Conservation (phyloP, 2,797 vertebrate genomes). For the Distichodus sexfasciatus region DNA sequence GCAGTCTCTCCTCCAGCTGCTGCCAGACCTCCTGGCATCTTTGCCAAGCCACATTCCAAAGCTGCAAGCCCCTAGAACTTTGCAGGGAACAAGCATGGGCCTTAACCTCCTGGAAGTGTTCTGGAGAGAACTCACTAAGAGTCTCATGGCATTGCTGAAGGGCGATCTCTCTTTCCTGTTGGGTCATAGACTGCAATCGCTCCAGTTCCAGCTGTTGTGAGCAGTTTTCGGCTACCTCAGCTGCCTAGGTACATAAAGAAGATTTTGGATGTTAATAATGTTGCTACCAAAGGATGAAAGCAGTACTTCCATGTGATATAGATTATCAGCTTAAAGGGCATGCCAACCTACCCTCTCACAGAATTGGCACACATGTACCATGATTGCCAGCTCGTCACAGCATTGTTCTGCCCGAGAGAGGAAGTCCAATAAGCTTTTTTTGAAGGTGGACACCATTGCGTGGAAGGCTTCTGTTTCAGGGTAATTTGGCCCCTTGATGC, state of each 20-base stretch:
- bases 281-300: no score
- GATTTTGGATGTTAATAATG: no score
- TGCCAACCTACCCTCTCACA: conserved; percentile 79
- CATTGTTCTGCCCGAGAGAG: conserved; percentile 79
- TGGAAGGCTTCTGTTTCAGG: conserved; percentile 76
- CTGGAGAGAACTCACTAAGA: conserved; percentile 73
- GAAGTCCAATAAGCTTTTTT: conserved; percentile 77
- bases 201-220: conserved; percentile 66
- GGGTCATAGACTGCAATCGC: conserved; percentile 39
- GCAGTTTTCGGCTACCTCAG: conserved; percentile 77
- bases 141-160: conserved; percentile 77
- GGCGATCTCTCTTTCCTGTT: conserved; percentile 44
- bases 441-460: conserved; percentile 70
- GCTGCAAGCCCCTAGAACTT: conserved; percentile 68
- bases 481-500: conserved; percentile 59
- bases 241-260: conserved; percentile 66
- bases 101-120: conserved; percentile 82
- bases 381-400: conserved; percentile 76
- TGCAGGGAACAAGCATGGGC: conserved; percentile 73
- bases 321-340: no score
- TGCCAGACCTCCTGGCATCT: conserved; percentile 75
- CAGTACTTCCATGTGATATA: no score
- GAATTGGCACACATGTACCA: conserved; percentile 77
- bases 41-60: conserved; percentile 80
- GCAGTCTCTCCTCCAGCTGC: conserved; percentile 77